phyloP scores from a whole-genome alignment of 2,113 vertebrate species.

The Morone saxatilis region DNA sequence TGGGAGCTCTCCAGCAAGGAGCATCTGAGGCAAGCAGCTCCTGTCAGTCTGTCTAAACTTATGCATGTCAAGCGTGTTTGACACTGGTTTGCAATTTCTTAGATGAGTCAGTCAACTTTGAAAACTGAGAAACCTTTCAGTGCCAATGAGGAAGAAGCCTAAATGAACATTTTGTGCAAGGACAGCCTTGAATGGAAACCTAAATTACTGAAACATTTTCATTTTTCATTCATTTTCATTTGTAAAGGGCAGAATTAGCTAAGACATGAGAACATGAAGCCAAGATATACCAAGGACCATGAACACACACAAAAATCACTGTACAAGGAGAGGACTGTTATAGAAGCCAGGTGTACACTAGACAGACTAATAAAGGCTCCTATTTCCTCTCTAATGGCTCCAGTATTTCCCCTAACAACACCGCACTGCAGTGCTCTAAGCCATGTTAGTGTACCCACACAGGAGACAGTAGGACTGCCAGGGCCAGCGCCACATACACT shows the following conservation, averaged over 20 bases:
- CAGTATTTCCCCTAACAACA: slow-evolving; percentile 66
- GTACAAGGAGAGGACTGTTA: slow-evolving; percentile 66
- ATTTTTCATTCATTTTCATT: slow-evolving; percentile 24
- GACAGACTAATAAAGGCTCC: slow-evolving; percentile 79
- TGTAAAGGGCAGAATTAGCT: slow-evolving; percentile 33
- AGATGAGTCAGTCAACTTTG: slow-evolving; percentile 36
- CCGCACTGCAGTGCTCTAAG: slow-evolving; percentile 42
- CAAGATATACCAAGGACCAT: slow-evolving; percentile 40
- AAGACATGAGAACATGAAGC: slow-evolving; percentile 42
- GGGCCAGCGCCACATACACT: slow-evolving; percentile 12
- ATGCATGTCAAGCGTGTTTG: not conserved
- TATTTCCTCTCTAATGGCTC: slow-evolving; percentile 77
- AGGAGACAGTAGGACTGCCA: slow-evolving; percentile 44
- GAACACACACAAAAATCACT: slow-evolving; percentile 30
- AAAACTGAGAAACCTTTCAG: slow-evolving; percentile 41
- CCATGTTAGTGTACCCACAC: slow-evolving; percentile 39
- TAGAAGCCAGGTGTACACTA: slow-evolving; percentile 80
- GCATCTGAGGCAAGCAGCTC: slow-evolving; percentile 37
- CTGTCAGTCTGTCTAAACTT: slow-evolving; percentile 32
- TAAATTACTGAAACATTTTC: slow-evolving; percentile 43
- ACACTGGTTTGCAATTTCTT: slow-evolving; percentile 20
- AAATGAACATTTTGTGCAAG: slow-evolving; percentile 4
- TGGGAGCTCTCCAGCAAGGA: slow-evolving; percentile 32
- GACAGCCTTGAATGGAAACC: slow-evolving; percentile 36
- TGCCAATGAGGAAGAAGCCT: slow-evolving; percentile 5